Evolutionary conservation across 2,797 vertebrate genomes (phyloP).

Genomic region (Micromesistius poutassou): DNA sequence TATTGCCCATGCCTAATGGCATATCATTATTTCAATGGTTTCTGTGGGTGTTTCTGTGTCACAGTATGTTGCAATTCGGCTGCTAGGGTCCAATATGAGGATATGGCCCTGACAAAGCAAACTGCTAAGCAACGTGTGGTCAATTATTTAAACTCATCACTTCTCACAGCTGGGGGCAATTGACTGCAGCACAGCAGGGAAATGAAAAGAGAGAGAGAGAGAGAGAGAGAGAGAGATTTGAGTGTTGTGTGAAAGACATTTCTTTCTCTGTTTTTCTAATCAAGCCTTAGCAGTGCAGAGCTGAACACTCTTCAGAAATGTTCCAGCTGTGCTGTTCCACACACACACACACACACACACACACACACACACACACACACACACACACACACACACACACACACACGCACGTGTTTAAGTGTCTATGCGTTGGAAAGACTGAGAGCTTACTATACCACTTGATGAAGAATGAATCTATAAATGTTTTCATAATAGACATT

Average conservation of each 20-base stretch:
- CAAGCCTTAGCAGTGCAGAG: neutral
- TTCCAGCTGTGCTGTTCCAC: neutral
- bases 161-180: constrained; percentile 7
- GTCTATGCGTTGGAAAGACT: neutral
- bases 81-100: neutral
- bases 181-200: constrained; percentile 15
- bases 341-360: neutral
- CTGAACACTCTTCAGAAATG: neutral
- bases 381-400: neutral
- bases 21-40: neutral
- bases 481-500: constrained; percentile 1
- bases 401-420: neutral
- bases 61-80: neutral
- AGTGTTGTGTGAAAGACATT: neutral
- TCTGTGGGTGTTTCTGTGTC: neutral
- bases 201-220: neutral
- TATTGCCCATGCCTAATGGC: no score
- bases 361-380: neutral
- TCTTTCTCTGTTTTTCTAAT: neutral
- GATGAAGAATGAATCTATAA: neutral
- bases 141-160: constrained; percentile 7
- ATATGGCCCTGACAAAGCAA: neutral
- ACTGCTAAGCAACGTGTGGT: constrained; percentile 6
- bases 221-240: no score
- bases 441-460: neutral